Percentiles rank a stretch among this genome's conserved stretches.
These are phyloP conservation scores for Drosophila pseudotakahashii DNA, from an alignment of 2,888 invertebrate genomes.

Conservation along the genomic window DNA sequence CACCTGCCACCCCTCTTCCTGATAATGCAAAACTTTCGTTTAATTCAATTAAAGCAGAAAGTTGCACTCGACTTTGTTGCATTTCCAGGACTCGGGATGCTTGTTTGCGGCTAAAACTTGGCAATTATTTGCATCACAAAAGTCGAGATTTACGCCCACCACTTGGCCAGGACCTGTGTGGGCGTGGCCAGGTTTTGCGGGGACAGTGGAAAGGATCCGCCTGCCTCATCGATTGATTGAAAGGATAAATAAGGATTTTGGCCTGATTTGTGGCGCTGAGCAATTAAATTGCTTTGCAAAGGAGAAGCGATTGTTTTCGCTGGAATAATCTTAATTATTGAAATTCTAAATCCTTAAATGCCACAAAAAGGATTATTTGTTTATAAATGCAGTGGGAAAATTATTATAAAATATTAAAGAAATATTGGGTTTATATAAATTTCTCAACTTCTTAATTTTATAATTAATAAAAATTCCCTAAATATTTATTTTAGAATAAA, in stretches of 20 bases:
- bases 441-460: too few species aligned
- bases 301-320: not conserved
- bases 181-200: constrained; percentile 7
- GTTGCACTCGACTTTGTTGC: constrained; percentile 50
- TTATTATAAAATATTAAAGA: not conserved
- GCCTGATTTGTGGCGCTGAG: not conserved
- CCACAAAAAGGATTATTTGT: not conserved
- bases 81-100: constrained; percentile 1
- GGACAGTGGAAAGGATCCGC: too few species aligned
- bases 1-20: not conserved
- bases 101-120: constrained; percentile 45
- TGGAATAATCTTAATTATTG: not conserved
- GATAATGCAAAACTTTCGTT: constrained; percentile 47
- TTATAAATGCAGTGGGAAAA: not conserved
- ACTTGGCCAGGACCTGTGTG: constrained; percentile 6
- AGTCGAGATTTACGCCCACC: constrained; percentile 13
- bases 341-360: not conserved
- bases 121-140: constrained; percentile 40
- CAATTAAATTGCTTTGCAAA: not conserved
- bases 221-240: constrained; percentile 20
- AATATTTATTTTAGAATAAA: too few species aligned
- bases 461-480: too few species aligned
- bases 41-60: constrained; percentile 50
- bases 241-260: constrained; percentile 8
- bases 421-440: too few species aligned